Evolutionary conservation across 2,888 invertebrate species (phyloP).

Genomic region (Seira ritae): DNA sequence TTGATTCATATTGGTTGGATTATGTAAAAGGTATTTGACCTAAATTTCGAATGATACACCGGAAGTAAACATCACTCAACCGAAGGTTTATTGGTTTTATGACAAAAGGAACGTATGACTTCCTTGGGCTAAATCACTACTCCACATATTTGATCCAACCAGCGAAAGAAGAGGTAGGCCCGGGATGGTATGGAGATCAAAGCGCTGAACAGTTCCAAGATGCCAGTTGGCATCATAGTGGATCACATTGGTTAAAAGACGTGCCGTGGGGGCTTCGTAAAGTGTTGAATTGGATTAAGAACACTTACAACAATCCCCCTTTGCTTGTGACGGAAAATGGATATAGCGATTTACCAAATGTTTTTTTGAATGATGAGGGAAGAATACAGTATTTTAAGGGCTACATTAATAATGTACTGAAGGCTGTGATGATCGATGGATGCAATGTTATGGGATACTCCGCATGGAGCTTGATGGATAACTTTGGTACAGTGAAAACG

Average conservation of each 20-base stretch:
- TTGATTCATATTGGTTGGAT: conserved; percentile 57
- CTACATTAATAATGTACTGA: conserved; percentile 70
- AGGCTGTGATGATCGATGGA: conserved; percentile 68
- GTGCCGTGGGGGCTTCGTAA: conserved; percentile 71
- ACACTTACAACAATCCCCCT: conserved; percentile 64
- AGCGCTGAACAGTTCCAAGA: conserved; percentile 42
- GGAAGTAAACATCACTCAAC: too few species aligned
- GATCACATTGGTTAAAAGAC: conserved; percentile 62
- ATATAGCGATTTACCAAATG: conserved; percentile 52
- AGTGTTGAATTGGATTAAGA: conserved; percentile 65
- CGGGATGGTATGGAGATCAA: conserved; percentile 59
- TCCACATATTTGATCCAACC: conserved; percentile 53
- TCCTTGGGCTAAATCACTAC: conserved; percentile 70
- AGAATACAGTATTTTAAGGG: conserved; percentile 69
- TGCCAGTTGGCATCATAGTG: conserved; percentile 61
- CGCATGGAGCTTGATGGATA: conserved; percentile 56
- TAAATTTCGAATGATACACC: background rate
- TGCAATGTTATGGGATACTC: conserved; percentile 62
- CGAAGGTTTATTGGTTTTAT: background rate
- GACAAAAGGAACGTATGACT: conserved; percentile 73
- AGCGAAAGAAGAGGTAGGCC: conserved; percentile 35
- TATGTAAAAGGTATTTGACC: conserved; percentile 58
- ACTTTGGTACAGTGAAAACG: too few species aligned
- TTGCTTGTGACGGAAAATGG: conserved; percentile 71
- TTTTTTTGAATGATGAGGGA: conserved; percentile 61